Base-by-base conservation (phyloP, 1,140 invertebrate species). In the Brachionus calyciflorus region DNA sequence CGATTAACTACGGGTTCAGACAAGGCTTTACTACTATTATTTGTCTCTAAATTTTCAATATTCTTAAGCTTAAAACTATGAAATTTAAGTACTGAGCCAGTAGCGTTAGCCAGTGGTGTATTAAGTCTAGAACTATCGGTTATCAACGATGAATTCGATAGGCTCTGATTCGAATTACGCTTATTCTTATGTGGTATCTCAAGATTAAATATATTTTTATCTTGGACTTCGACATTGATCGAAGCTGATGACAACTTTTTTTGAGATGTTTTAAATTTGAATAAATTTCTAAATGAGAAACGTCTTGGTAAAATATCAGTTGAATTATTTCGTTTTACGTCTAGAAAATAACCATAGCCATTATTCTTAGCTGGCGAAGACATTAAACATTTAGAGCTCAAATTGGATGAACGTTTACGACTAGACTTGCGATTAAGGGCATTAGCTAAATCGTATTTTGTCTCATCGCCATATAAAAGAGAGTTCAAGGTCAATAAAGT, bases 401-500 rank as follows among this genome's bases (percentile, higher is more conserved):
- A 9, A 21, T 63, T 63, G 1, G 3, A 37, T 24, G 53, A 55
- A 2, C 53, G 53, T 55, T 55, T 55, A 28, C 53, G 53, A n/a
- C 53, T n/a, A n/a, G n/a, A n/a, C n/a, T n/a, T n/a, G n/a, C n/a
- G n/a, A n/a, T n/a, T n/a, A n/a, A 2, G 53, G 53, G 24, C 53
- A 21, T 33, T 55, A 28, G 1, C 7, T 19, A 21, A 63, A 26
- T 12, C 53, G 17, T 9, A 5, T 21, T 63, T 33, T 28, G 33
- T 30, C 12, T 37, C 4, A 33, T 63, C 33, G 1, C 19, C 9
- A 14, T 19, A 30, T 9, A 73, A 49, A 12, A 73, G 5, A 12
- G 69, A 73, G 14, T 46, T 73, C 12, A 73, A 49, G 3, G 69
- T 73, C 2, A 73, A 19, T 4, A 73, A 19, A n/a, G 69, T 73